These are phyloP conservation scores for Tretioscincus oriximinensis DNA, from an alignment of 2,113 vertebrate species.

Conservation along the genomic window DNA sequence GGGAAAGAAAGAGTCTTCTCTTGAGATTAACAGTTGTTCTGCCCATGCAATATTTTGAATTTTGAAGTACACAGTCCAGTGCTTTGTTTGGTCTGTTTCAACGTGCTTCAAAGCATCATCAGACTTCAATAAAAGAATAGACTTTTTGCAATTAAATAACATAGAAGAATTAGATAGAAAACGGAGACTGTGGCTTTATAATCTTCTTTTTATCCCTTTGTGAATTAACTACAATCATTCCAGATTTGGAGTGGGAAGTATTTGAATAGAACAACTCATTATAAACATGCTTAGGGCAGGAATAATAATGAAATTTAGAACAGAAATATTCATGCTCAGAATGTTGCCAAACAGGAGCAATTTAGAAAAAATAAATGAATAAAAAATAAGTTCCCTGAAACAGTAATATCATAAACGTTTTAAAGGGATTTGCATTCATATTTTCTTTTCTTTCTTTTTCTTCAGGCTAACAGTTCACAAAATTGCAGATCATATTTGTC, in stretches of 20 bases:
- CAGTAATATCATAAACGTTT: not conserved
- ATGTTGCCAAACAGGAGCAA: not conserved
- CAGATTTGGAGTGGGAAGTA: not conserved
- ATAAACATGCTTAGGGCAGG: not conserved
- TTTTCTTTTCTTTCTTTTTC: not conserved
- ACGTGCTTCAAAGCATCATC: too few species aligned
- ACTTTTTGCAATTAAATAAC: too few species aligned
- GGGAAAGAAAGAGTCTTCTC: too few species aligned
- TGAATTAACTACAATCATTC: too few species aligned
- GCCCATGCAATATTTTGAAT: too few species aligned
- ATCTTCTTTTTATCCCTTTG: too few species aligned
- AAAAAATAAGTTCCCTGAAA: accelerated
- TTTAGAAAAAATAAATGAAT: not conserved
- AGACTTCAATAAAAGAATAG: too few species aligned
- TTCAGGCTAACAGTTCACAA: constrained; percentile 61
- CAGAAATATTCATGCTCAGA: accelerated
- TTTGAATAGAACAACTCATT: not conserved
- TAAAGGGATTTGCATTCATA: not conserved
- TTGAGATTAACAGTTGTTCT: too few species aligned
- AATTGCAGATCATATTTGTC: constrained; percentile 69
- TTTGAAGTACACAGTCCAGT: too few species aligned
- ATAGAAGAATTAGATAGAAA: too few species aligned
- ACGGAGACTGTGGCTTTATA: too few species aligned
- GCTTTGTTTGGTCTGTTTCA: too few species aligned
- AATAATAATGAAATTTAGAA: not conserved